phyloP scores from a whole-genome alignment of 92 coral and sea anemone species.

The Hydrozoanthus gracilis region DNA sequence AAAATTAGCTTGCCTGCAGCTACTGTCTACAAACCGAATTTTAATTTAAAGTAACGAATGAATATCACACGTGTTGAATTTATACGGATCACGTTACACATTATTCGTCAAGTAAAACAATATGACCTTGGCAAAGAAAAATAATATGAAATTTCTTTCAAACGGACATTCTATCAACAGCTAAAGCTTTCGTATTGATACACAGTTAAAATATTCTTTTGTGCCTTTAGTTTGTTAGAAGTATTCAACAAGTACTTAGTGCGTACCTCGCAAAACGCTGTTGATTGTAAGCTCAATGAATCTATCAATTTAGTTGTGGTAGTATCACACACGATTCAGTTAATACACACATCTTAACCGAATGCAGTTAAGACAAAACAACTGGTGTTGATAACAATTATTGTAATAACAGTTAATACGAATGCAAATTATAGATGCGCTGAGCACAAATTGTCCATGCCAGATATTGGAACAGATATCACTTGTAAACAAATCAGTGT shows the following conservation, averaged over 20 bases:
- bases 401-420: background rate
- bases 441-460: background rate
- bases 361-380: background rate
- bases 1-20: background rate
- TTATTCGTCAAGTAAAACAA: no score
- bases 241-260: constrained; percentile 11
- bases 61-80: background rate
- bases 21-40: constrained; percentile 7
- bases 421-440: constrained; percentile 16
- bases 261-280: background rate
- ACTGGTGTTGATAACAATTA: background rate
- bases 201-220: background rate
- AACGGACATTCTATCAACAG: background rate
- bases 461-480: background rate
- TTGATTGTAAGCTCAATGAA: background rate
- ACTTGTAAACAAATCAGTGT: no score
- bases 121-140: background rate
- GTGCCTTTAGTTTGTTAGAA: background rate
- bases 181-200: constrained; percentile 25
- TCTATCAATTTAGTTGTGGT: no score
- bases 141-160: background rate
- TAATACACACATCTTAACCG: no score
- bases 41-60: constrained; percentile 2
- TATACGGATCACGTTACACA: no score
- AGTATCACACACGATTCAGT: no score